Conservation (phyloP, 2,888 invertebrate genomes). For the Nomada flava region DNA sequence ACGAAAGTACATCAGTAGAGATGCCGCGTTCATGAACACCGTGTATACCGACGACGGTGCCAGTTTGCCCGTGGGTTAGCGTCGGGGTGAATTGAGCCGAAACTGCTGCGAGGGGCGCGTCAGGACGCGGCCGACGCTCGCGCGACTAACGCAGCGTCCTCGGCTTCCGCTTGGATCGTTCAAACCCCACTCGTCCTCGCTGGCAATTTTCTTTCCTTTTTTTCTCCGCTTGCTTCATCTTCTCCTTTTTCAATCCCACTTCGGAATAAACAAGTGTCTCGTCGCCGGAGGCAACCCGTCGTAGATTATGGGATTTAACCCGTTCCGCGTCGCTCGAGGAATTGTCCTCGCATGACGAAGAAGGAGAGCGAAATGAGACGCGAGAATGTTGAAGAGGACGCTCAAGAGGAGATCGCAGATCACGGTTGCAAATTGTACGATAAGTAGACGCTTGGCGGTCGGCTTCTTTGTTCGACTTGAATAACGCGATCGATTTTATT, state of each 20-base stretch:
- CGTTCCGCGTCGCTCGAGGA: not conserved
- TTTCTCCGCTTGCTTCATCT: not conserved
- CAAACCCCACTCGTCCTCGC: not conserved
- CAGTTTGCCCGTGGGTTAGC: slow-evolving; percentile 79
- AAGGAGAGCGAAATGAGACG: slow-evolving; percentile 16
- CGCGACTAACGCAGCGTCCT: slow-evolving; percentile 32
- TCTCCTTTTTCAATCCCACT: not conserved
- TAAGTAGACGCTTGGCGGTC: slow-evolving; percentile 20
- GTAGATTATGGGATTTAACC: not conserved
- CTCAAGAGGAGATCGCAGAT: not conserved
- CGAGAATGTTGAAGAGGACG: not conserved
- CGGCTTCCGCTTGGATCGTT: slow-evolving; percentile 24
- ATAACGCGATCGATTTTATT: slow-evolving; percentile 51
- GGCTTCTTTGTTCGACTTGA: not conserved
- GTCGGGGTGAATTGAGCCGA: slow-evolving; percentile 75
- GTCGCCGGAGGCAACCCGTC: too few relatives aligned
- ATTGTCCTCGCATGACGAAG: not conserved
- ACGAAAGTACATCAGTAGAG: slow-evolving; percentile 48
- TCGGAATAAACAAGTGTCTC: not conserved
- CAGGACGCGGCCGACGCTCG: slow-evolving; percentile 35
- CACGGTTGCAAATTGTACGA: slow-evolving; percentile 28
- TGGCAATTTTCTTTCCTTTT: not conserved
- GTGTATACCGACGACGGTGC: slow-evolving; percentile 48
- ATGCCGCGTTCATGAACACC: slow-evolving; percentile 70
- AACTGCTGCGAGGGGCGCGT: slow-evolving; percentile 47